Conservation (phyloP, 2,888 invertebrate genomes). For the Pegoplata infirma region DNA sequence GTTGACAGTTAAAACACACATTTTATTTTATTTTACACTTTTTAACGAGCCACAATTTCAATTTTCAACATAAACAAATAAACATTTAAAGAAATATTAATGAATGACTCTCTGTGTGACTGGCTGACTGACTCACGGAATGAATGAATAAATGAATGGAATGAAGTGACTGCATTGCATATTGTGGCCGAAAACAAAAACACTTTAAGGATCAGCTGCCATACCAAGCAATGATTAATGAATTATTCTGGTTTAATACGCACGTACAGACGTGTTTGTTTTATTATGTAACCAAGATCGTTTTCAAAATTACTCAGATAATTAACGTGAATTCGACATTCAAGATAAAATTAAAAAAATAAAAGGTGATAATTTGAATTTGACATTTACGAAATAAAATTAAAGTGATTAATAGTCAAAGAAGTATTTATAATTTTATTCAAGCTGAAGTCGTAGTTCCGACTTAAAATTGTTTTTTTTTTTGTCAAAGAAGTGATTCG, state of each 20-base stretch:
- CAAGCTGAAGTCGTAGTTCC: too few species aligned
- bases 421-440: too few species aligned
- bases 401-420: not conserved
- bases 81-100: constrained; percentile 60
- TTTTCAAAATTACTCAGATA: constrained; percentile 53
- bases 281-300: constrained; percentile 20
- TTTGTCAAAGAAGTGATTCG: too few species aligned
- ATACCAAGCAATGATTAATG: constrained; percentile 60
- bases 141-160: too few species aligned
- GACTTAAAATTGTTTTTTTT: too few species aligned
- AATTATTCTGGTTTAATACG: constrained; percentile 17
- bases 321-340: constrained; percentile 54
- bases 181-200: constrained; percentile 45
- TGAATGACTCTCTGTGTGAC: constrained; percentile 29
- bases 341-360: constrained; percentile 47
- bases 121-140: not conserved
- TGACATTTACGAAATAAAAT: too few species aligned
- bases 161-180: constrained; percentile 43
- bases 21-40: constrained; percentile 62
- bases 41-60: constrained; percentile 63
- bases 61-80: constrained; percentile 58
- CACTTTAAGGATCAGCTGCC: constrained; percentile 59
- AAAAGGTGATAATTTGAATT: constrained; percentile 42
- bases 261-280: constrained; percentile 16
- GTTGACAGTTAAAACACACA: constrained; percentile 65